A percentile compares a stretch with the other conserved stretches of the same genome.
Conservation (phyloP, 1,140 invertebrate species). For the Piezodorus guildinii region DNA sequence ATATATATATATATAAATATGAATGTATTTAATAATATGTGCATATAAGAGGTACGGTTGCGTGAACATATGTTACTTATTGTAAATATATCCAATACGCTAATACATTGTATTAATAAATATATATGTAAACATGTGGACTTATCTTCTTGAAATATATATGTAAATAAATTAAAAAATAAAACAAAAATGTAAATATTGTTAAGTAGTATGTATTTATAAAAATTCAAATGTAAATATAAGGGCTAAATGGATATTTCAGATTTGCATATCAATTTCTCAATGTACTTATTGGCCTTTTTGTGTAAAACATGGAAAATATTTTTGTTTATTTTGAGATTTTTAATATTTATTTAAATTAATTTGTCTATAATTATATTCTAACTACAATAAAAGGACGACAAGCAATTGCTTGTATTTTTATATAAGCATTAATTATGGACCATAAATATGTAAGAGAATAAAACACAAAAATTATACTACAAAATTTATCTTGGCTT, state of each 20-base stretch:
- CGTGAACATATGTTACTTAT: conserved; percentile 15
- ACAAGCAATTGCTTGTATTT: not conserved
- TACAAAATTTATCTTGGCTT: not conserved
- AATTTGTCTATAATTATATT: not conserved
- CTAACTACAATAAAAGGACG: not conserved
- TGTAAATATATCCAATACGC: conserved; percentile 21
- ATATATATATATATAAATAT: conserved; percentile 4
- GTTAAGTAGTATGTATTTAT: conserved; percentile 27
- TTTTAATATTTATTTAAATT: not conserved
- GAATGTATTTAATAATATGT: conserved; percentile 12
- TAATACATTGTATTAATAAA: conserved; percentile 12
- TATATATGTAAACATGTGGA: conserved; percentile 5
- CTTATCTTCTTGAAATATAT: conserved; percentile 1
- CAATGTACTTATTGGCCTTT: not conserved
- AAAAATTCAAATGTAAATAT: conserved; percentile 20
- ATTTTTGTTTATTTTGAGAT: not conserved
- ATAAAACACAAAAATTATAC: not conserved
- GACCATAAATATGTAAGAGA: not conserved
- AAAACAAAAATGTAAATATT: conserved; percentile 24
- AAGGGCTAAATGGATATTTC: not conserved
- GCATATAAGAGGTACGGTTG: not conserved
- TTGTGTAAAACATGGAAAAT: conserved; percentile 1
- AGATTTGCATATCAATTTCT: conserved; percentile 24
- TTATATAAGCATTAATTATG: not conserved
- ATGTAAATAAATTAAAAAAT: conserved; percentile 13